Evolutionary conservation across 2,888 invertebrate genomes (phyloP), one percentile per base, ranked within the genome.

Genomic region (Ennomos fuscantarius): DNA sequence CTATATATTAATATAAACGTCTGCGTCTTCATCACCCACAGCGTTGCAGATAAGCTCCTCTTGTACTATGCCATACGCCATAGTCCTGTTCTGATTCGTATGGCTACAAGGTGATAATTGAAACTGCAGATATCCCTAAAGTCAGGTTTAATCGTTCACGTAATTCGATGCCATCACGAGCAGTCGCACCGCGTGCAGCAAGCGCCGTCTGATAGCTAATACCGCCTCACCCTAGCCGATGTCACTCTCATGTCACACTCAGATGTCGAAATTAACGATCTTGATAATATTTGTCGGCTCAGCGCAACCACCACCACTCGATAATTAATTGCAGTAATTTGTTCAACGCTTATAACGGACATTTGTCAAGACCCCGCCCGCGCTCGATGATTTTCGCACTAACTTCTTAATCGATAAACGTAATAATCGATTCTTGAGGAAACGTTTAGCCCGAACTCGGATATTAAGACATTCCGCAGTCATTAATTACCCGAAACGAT

Each of bases 211-310:
- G 74, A 71, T 71, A 75, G 73, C 74, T 79, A 82, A 82, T 82
- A 84, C 80, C 82, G 75, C 74, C 73, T 65, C 49, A 48, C 55
- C 55, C 53, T 58, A 65, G 69, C 76, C 46, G n/a, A n/a, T n/a
- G n/a, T n/a, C n/a, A n/a, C n/a, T n/a, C n/a, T n/a, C n/a, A n/a
- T n/a, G n/a, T 56, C 42, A n/a, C 46, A 47, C 62, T 34, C 80
- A 87, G 87, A 88, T 87, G 86, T 87, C 80, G 84, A 86, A 88
- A 89, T 87, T 88, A 90, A 90, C 89, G 89, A 89, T 89, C 89
- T 88, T 85, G 87, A 91, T 90, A 89, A 91, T 91, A 89, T 90
- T 91, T 92, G 90, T 80, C 86, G 87, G 87, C 86, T 89, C 85
- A 82, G 81, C 84, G 85, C 81, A 82, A 82, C 84, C 82, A 81